phyloP scores from a whole-genome alignment of 2,888 invertebrate genomes.

The Iphiclides podalirius region DNA sequence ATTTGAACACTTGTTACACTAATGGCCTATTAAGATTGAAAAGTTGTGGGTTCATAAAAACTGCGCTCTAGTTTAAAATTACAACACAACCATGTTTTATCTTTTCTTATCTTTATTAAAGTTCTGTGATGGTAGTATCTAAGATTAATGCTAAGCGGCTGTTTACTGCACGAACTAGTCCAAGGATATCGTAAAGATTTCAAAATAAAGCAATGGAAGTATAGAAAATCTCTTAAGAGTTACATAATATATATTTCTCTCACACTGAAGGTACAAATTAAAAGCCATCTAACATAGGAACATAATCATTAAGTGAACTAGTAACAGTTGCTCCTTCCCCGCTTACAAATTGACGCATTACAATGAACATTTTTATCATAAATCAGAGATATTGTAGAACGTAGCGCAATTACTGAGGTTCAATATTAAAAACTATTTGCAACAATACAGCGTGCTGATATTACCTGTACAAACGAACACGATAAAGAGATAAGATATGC shows the following conservation, averaged over 20 bases:
- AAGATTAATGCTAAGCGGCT: conserved; percentile 10
- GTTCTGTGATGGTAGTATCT: conserved; percentile 6
- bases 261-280: background rate
- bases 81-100: too few species aligned
- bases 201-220: background rate
- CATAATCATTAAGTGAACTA: too few species aligned
- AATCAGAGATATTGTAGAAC: too few species aligned
- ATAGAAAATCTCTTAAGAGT: background rate
- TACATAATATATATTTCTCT: background rate
- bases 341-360: too few species aligned
- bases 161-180: conserved; percentile 7
- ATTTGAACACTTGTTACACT: too few species aligned
- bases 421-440: too few species aligned
- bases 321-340: too few species aligned
- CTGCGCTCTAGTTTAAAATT: too few species aligned
- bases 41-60: too few species aligned
- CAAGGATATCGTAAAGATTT: conserved; percentile 12
- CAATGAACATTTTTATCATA: too few species aligned
- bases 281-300: background rate
- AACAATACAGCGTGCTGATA: conserved; percentile 2
- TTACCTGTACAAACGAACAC: conserved; percentile 2
- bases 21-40: too few species aligned
- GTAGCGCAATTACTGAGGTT: too few species aligned
- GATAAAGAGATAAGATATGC: conserved; percentile 22
- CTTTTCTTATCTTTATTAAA: conserved; percentile 11